Base-by-base conservation (phyloP, 2,888 invertebrate genomes). In the Agrotis ipsilon region DNA sequence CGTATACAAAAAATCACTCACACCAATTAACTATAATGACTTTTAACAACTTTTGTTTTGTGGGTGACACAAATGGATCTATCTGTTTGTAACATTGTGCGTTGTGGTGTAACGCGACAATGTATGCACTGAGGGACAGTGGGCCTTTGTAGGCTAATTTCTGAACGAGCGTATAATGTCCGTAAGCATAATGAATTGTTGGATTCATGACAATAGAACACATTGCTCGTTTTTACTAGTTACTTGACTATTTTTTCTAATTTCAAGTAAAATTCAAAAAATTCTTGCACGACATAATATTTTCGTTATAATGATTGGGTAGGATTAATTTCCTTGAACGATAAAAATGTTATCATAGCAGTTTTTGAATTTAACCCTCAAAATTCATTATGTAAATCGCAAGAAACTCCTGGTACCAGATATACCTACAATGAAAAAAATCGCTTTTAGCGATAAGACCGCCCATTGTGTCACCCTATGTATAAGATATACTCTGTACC, bases 1-100 rank as follows among this genome's bases (percentile, higher is more conserved):
- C 11, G 62, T 55, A 58, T 13, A 71, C 39, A 66, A 71, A 63
- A 39, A 68, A 60, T 52, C 52, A 18, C 51, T 48, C 57, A 60
- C 52, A 55, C 18, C 16, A 63, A 27, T 63, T 32, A 48, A 55
- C 27, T 59, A 39, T 49, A 72, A 68, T 64, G 27, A 48, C 7
- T 52, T 52, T 52, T 24, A 54, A 60, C 48, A 51, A 52, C 52
- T 57, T 60, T 78, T 62, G 51, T 76, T 55, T 75, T 63, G n/a
- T 13, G 24, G 39, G 13, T 60, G 49, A 75, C 62, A 69, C 43
- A 54, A 64, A 60, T 49, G 62, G 32, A 69, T 27, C 13, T 48
- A 55, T 59, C 48, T 48, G 45, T 24, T 51, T 39, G 45, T 67
- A 49, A 67, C 63, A 24, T 46, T 51, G 32, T 63, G 32, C 52